phyloP scores from a whole-genome alignment of 2,888 invertebrate genomes.

The Stegana nigrithorax region DNA sequence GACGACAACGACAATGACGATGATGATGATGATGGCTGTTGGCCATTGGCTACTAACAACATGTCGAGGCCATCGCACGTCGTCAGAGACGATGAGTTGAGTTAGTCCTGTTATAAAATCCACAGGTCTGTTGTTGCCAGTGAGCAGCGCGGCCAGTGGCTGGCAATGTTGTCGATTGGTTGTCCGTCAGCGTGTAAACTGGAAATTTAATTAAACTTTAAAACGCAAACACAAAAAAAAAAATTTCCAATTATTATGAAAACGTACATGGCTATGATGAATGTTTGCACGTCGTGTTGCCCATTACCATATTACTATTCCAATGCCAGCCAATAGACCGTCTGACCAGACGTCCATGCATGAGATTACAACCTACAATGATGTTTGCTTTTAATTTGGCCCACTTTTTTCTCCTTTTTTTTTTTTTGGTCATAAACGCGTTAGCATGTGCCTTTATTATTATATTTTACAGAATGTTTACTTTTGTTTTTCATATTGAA shows the following conservation, averaged over 20 bases:
- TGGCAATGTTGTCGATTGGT: conserved; percentile 29
- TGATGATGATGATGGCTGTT: conserved; percentile 18
- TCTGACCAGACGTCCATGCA: not conserved
- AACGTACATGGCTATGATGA: conserved; percentile 44
- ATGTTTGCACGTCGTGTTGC: conserved; percentile 23
- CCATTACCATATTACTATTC: not conserved
- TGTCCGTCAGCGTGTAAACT: conserved; percentile 35
- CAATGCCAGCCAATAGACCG: not conserved
- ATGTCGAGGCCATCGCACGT: not conserved
- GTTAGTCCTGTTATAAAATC: too few relatives aligned
- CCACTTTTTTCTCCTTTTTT: too few relatives aligned
- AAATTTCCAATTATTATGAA: conserved; percentile 35
- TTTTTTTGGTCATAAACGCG: too few relatives aligned
- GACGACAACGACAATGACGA: conserved; percentile 19
- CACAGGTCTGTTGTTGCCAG: too few relatives aligned
- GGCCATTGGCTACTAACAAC: not conserved
- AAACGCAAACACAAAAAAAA: too few relatives aligned
- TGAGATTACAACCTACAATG: conserved; percentile 2
- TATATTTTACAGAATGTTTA: too few relatives aligned
- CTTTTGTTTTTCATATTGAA: too few relatives aligned
- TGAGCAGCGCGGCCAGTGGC: conserved; percentile 37
- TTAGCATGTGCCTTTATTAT: too few relatives aligned
- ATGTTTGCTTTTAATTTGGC: not conserved
- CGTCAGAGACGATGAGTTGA: too few relatives aligned
- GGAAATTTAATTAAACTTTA: conserved; percentile 54